These are phyloP conservation scores for Andrena bicolor DNA, from an alignment of 2,888 invertebrate genomes.

Conservation along the genomic window DNA sequence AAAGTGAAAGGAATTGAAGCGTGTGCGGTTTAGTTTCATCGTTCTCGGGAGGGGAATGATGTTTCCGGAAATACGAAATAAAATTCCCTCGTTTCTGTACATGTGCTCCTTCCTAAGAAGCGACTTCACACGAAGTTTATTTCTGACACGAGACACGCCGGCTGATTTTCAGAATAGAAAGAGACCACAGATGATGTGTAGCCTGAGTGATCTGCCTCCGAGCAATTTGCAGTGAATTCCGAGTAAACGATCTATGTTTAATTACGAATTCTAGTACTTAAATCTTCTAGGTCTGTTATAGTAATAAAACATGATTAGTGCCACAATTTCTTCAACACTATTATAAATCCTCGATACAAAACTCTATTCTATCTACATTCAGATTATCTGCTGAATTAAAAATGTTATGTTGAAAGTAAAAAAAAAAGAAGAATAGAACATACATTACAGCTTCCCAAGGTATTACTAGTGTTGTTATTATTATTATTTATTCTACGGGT, in stretches of 20 bases:
- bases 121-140: conserved; percentile 54
- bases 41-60: conserved; percentile 18
- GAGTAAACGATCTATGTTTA: not conserved
- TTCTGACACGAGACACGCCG: conserved; percentile 29
- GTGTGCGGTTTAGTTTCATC: not conserved
- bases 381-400: no score
- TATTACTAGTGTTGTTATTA: no score
- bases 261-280: not conserved
- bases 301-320: no score
- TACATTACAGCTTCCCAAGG: no score
- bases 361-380: no score
- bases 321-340: no score
- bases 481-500: no score
- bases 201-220: not conserved
- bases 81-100: conserved; percentile 36
- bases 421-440: not conserved
- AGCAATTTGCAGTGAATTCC: not conserved
- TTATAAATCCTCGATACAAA: no score
- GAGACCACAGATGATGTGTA: conserved; percentile 12
- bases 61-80: conserved; percentile 48
- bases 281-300: not conserved
- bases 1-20: not conserved
- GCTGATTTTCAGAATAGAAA: conserved; percentile 17
- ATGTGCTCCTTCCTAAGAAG: conserved; percentile 29
- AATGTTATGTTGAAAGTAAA: not conserved